Evolutionary conservation across 2,797 vertebrate genomes (phyloP).

Genomic region (Amphiprion clarkii): DNA sequence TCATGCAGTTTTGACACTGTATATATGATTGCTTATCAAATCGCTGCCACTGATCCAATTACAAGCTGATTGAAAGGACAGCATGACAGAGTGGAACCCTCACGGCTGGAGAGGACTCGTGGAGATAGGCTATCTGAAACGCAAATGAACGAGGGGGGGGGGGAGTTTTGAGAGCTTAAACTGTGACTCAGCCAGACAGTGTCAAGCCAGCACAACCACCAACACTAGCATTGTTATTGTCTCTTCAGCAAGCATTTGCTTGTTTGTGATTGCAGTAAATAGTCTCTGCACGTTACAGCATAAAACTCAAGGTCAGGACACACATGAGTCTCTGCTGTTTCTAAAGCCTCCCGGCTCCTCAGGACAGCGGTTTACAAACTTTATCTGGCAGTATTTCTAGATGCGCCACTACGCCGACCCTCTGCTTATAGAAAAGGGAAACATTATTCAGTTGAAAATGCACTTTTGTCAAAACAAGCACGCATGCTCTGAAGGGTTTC

Average conservation of each 20-base stretch:
- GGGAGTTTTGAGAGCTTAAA: conserved; percentile 50
- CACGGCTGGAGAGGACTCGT: conserved; percentile 52
- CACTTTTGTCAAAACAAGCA: conserved; percentile 58
- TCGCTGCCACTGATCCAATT: conserved; percentile 81
- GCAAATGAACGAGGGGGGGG: conserved; percentile 60
- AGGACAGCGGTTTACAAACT: conserved; percentile 28
- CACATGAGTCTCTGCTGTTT: background rate
- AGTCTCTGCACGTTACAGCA: conserved; percentile 15
- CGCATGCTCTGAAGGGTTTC: conserved; percentile 25
- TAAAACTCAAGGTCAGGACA: conserved; percentile 36
- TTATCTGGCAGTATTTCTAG: conserved; percentile 12
- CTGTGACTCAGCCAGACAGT: conserved; percentile 36
- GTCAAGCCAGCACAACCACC: conserved; percentile 17
- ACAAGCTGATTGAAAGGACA: conserved; percentile 82
- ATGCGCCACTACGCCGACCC: conserved; percentile 3
- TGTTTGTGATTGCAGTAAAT: conserved; percentile 47
- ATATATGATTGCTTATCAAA: conserved; percentile 79
- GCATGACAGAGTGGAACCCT: conserved; percentile 53
- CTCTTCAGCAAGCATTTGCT: conserved; percentile 47
- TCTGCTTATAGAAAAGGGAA: conserved; percentile 38
- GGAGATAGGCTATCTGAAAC: conserved; percentile 68
- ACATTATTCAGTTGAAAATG: conserved; percentile 51
- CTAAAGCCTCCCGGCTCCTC: background rate
- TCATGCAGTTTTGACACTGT: conserved; percentile 54
- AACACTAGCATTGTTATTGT: conserved; percentile 31